A percentile compares a stretch with the other conserved stretches of the same genome.
Evolutionary conservation across 2,888 invertebrate species (phyloP).

Genomic region (Clitarchus hookeri): DNA sequence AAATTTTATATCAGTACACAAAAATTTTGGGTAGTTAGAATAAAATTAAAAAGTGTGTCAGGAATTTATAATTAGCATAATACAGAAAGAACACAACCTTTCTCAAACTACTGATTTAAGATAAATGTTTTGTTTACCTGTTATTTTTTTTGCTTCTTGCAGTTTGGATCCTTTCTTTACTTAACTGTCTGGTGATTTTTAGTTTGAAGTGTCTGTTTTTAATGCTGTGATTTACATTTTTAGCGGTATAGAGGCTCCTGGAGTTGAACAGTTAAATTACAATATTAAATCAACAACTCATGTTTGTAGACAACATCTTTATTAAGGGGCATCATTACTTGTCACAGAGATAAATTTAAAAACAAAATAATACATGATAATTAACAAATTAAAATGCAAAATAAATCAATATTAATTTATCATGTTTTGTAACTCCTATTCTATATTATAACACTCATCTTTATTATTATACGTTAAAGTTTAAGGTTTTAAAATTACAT

Average conservation of each 20-base stretch:
- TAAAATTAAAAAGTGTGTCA: slow-evolving; percentile 11
- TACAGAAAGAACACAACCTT: slow-evolving; percentile 25
- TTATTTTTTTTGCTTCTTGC: slow-evolving; percentile 31
- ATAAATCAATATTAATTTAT: slow-evolving; percentile 26
- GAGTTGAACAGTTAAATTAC: slow-evolving; percentile 32
- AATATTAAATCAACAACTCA: slow-evolving; percentile 34
- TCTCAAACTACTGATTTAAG: slow-evolving; percentile 31
- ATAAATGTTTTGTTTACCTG: slow-evolving; percentile 37
- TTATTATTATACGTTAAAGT: slow-evolving; percentile 33
- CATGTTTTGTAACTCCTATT: neutral
- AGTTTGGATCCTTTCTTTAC: slow-evolving; percentile 31
- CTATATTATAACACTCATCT: slow-evolving; percentile 27
- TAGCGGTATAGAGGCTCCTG: slow-evolving; percentile 28
- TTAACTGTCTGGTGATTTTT: slow-evolving; percentile 26
- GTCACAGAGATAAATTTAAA: slow-evolving; percentile 28
- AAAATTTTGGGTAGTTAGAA: slow-evolving; percentile 29
- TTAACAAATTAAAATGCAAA: slow-evolving; percentile 29
- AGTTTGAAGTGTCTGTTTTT: slow-evolving; percentile 25
- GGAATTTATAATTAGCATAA: slow-evolving; percentile 42
- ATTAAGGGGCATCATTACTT: slow-evolving; percentile 29
- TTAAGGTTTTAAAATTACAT: slow-evolving; percentile 38
- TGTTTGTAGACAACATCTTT: slow-evolving; percentile 36
- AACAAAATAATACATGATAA: slow-evolving; percentile 32
- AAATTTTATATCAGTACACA: neutral
- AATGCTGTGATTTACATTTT: slow-evolving; percentile 35